Evolutionary conservation across 92 coral and sea anemone genomes (phyloP).

Genomic region (Epizoanthus fatuus): DNA sequence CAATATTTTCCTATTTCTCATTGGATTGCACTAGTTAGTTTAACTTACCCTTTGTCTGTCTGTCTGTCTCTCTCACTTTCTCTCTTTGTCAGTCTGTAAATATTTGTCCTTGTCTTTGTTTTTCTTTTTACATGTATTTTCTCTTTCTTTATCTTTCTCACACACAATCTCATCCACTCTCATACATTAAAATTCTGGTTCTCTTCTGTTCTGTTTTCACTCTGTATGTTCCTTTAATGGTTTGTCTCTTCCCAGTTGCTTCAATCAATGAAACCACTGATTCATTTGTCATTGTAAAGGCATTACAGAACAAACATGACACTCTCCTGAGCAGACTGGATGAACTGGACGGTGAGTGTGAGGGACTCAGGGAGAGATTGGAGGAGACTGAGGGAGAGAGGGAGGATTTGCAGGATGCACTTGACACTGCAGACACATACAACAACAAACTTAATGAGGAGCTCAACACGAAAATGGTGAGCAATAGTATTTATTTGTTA

Average conservation of each 20-base stretch:
- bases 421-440: slow-evolving; percentile 57
- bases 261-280: not conserved
- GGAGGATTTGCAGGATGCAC: slow-evolving; percentile 89
- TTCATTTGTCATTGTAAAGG: slow-evolving; percentile 51
- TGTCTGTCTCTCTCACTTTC: too few relatives aligned
- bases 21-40: too few relatives aligned
- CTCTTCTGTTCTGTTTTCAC: too few relatives aligned
- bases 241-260: too few relatives aligned
- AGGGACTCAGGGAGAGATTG: slow-evolving; percentile 83
- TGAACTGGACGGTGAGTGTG: slow-evolving; percentile 94
- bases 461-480: slow-evolving; percentile 86
- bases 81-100: too few relatives aligned
- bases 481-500: not conserved
- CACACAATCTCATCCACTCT: not conserved
- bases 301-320: slow-evolving; percentile 94
- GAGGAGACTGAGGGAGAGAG: slow-evolving; percentile 87
- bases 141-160: too few relatives aligned
- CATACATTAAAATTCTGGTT: not conserved
- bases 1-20: too few relatives aligned
- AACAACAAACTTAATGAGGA: slow-evolving; percentile 72
- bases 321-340: slow-evolving; percentile 90
- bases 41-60: too few relatives aligned
- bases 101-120: not conserved
- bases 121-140: not conserved
- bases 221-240: too few relatives aligned